phyloP scores from a whole-genome alignment of 2,113 vertebrate genomes.

The Lonchura striata region DNA sequence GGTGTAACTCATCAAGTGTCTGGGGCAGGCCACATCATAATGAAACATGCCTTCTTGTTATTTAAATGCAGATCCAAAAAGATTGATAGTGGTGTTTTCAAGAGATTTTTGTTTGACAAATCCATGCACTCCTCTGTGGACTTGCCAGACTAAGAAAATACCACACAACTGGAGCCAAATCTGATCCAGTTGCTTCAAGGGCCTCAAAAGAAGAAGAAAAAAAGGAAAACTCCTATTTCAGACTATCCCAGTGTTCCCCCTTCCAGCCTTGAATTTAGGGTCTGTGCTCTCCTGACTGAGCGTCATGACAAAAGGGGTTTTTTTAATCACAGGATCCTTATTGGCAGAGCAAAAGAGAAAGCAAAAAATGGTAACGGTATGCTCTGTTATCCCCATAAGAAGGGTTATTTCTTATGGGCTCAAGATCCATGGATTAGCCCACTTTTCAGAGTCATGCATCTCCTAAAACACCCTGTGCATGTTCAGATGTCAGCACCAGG shows the following conservation, averaged over 20 bases:
- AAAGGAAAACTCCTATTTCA: background rate
- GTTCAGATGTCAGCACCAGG: background rate
- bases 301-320: background rate
- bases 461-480: background rate
- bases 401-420: background rate
- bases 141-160: slow-evolving; percentile 35
- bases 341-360: background rate
- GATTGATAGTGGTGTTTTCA: background rate
- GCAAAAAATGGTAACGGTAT: background rate
- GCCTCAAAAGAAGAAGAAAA: background rate
- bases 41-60: background rate
- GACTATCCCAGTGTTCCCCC: background rate
- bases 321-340: background rate
- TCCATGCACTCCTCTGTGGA: background rate
- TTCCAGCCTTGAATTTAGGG: background rate
- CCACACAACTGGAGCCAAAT: background rate
- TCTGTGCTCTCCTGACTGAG: background rate
- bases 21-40: background rate
- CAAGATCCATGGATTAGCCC: background rate
- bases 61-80: slow-evolving; percentile 9
- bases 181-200: background rate
- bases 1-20: background rate
- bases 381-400: background rate
- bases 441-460: background rate
- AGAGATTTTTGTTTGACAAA: slow-evolving; percentile 33